A percentile compares a stretch with the other conserved stretches of the same genome.
phyloP scores from a whole-genome alignment of 2,797 vertebrate genomes.

The Pseudocheirus occidentalis region DNA sequence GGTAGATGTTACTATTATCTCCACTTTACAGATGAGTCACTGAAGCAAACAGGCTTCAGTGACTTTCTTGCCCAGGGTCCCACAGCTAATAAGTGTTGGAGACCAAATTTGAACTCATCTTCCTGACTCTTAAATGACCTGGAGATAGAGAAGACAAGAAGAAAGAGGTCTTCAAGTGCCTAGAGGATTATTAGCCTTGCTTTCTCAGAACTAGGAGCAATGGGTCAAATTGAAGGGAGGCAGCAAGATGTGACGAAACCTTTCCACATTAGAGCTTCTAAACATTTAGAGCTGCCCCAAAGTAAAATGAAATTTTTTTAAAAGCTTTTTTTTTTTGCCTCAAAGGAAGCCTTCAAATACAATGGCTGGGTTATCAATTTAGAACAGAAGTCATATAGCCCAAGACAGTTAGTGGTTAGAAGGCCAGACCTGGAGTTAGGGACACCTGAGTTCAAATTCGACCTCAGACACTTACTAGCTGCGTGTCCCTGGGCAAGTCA shows the following conservation, averaged over 20 bases:
- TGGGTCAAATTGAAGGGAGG: neutral
- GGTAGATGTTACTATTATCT: neutral
- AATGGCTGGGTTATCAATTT: neutral
- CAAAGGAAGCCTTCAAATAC: neutral
- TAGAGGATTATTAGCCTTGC: neutral
- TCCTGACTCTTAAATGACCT: neutral
- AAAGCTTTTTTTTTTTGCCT: neutral
- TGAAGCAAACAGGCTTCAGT: neutral
- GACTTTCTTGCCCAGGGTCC: neutral
- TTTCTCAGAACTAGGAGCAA: neutral
- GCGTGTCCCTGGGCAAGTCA: neutral
- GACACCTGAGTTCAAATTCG: neutral
- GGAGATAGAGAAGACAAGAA: neutral
- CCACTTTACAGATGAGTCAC: neutral
- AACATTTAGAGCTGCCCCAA: neutral
- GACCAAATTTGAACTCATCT: neutral
- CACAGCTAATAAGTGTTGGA: neutral
- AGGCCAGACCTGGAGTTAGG: neutral
- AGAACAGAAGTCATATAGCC: neutral
- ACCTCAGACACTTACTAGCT: neutral
- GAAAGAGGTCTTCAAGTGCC: neutral
- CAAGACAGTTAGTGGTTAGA: neutral
- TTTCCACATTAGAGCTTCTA: neutral
- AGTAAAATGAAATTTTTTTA: neutral
- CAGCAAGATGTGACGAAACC: neutral